phyloP scores from a whole-genome alignment of 2,797 vertebrate species.

The Kryptopterus vitreolus region DNA sequence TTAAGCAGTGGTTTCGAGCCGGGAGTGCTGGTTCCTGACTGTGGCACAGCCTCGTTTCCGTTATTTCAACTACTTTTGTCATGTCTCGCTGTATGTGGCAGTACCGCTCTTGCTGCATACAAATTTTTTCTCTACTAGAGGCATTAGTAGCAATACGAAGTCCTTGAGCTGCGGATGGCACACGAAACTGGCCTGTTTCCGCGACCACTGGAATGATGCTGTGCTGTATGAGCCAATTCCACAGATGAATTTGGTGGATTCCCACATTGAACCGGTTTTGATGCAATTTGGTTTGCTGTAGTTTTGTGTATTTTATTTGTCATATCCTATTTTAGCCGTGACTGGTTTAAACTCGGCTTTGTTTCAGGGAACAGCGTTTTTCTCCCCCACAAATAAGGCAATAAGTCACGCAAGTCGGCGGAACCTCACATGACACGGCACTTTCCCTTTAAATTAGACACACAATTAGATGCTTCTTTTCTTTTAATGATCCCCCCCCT shows the following conservation, averaged over 20 bases:
- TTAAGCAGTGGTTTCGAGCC: slow-evolving; percentile 27
- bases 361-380: slow-evolving; percentile 20
- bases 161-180: slow-evolving; percentile 14
- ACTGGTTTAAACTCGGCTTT: neutral
- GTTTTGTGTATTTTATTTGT: slow-evolving; percentile 27
- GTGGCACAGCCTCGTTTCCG: slow-evolving; percentile 25
- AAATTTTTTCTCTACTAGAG: neutral
- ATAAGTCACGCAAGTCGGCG: slow-evolving; percentile 34
- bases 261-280: slow-evolving; percentile 3
- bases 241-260: neutral
- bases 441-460: slow-evolving; percentile 40
- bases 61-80: slow-evolving; percentile 37
- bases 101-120: neutral
- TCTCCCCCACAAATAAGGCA: slow-evolving; percentile 26
- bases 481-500: slow-evolving; percentile 1
- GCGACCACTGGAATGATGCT: slow-evolving; percentile 19
- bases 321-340: slow-evolving; percentile 19
- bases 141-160: neutral
- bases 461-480: slow-evolving; percentile 33
- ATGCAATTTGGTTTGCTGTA: slow-evolving; percentile 15
- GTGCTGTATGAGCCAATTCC: slow-evolving; percentile 16
- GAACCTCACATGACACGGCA: slow-evolving; percentile 45
- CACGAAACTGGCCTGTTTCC: slow-evolving; percentile 1
- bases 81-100: neutral
- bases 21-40: slow-evolving; percentile 33